Base-by-base conservation (phyloP, 2,888 invertebrate species). In the Drosophila meridionalis region DNA sequence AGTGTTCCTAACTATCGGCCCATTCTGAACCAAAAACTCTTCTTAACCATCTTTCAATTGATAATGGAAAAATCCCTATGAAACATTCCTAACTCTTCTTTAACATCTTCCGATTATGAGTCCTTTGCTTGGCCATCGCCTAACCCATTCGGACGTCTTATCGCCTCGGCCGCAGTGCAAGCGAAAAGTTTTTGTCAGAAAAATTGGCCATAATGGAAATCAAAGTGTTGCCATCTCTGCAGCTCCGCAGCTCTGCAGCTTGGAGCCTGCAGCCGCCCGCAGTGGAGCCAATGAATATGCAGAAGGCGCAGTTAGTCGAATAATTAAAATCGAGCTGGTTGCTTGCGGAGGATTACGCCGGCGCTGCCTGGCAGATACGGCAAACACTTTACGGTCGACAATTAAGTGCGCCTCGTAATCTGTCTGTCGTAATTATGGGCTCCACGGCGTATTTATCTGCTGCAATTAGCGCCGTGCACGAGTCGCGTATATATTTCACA, bases 401-500 rank as follows among this genome's bases (percentile, higher is more conserved):
- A 91, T 91, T 91, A 89, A 89, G 76, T 82, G 83, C 75, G 76
- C 60, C 72, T 64, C 76, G 85, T 89, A 89, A 89, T 89, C 89
- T 91, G 90, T 87, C 83, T 80, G 83, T 84, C 83, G 91, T 91
- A 89, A 89, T 91, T 91, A 90, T 91, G 90, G 52, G 90, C 83
- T 81, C 71, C 73, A 73, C 79, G 76, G 82, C 71, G 74, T 88
- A 88, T 90, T 90, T 90, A 90, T 90, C 90, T 90, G 83, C 71
- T 79, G 87, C 90, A 88, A 88, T 90, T 90, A 88, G 86, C 90
- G 86, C 81, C 71, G 67, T 60, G 88, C 75, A 73, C 66, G 65
- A 75, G 30, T 83, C 85, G 76, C 87, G 50, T 52, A 52, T 26
- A 89, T 87, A 89, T 89, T 87, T 87, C 85, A 88, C 82, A 78